These are phyloP conservation scores for Paratilapia polleni DNA, from an alignment of 2,113 vertebrate genomes.

Conservation along the genomic window DNA sequence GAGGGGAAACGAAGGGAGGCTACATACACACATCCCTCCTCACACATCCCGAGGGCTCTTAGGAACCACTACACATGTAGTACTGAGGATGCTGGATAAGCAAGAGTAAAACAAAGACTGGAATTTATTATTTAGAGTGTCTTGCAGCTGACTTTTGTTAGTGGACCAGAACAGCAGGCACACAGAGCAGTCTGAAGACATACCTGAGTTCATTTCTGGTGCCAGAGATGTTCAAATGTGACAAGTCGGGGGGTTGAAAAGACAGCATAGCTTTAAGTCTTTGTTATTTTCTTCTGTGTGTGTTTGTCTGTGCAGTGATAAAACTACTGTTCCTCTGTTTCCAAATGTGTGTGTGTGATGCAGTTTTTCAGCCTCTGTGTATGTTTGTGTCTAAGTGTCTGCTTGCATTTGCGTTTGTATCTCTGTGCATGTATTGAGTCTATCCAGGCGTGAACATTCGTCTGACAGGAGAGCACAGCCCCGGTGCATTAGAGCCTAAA, in stretches of 20 bases:
- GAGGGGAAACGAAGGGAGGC: slow-evolving; percentile 46
- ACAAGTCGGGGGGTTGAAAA: background rate
- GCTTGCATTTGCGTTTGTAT: slow-evolving; percentile 28
- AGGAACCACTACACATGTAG: slow-evolving; percentile 37
- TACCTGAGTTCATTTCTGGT: slow-evolving; percentile 13
- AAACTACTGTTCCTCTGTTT: slow-evolving; percentile 12
- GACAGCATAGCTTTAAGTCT: background rate
- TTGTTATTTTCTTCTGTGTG: background rate
- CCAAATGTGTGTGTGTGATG: slow-evolving; percentile 8
- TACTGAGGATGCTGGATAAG: slow-evolving; percentile 15
- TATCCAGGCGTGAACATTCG: slow-evolving; percentile 61
- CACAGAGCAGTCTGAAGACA: slow-evolving; percentile 1
- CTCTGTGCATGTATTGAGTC: slow-evolving; percentile 11
- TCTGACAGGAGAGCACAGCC: slow-evolving; percentile 71
- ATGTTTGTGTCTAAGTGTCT: slow-evolving; percentile 29
- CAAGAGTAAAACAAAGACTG: slow-evolving; percentile 36
- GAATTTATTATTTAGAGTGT: slow-evolving; percentile 38
- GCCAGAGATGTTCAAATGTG: slow-evolving; percentile 32
- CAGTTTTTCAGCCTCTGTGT: slow-evolving; percentile 23
- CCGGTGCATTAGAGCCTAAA: slow-evolving; percentile 65
- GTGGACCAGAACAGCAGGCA: slow-evolving; percentile 10
- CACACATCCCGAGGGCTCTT: slow-evolving; percentile 31
- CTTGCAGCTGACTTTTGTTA: slow-evolving; percentile 22
- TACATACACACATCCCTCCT: slow-evolving; percentile 21
- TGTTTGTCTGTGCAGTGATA: background rate